Evolutionary conservation across 2,113 vertebrate species (phyloP), one percentile per base, ranked within the genome.

Genomic region (Calypte anna): DNA sequence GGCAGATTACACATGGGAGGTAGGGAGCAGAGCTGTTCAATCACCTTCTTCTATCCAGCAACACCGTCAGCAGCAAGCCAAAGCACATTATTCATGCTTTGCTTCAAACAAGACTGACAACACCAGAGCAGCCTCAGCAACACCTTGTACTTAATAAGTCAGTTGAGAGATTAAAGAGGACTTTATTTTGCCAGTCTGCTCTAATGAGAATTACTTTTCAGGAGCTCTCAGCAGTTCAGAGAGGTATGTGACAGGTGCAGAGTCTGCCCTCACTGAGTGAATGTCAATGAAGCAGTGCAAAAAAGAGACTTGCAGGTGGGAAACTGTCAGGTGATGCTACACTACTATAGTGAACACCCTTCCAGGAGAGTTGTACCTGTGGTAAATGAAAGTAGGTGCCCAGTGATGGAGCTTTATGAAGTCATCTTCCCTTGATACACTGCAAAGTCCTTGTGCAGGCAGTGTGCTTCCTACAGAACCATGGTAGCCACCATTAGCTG

Each of bases 21-120:
- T 19, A 55, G 40, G 53, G 58, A 91, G 78, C 38, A 0, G 1
- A 79, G 58, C 21, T 0, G 5, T 24, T 79, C 48, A 57, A 87
- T 82, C 76, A 73, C 27, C 44, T 48, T 75, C 44, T 72, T 55
- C 82, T 53, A 73, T 36, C 36, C 90, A 85, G 28, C 78, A 88
- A 22, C 13, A 57, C 61, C 3, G 0, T 24, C 82, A 82, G 88
- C 84, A 78, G 64, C 78, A 85, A 93, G 38, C 74, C 44, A 91
- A 85, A 90, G 67, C n/a, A 79, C n/a, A 40, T 50, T 73, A 62
- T 50, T 79, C 80, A 82, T 68, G 90, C 77, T 90, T 90, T 48
- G 27, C 84, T 88, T 73, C 90, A 79, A 91, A 86, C 62, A 68
- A 61, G 25, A 86, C 33, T 66, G 83, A 92, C 57, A 89, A 38